Conservation (phyloP, 1,140 invertebrate genomes). For the Galleria mellonella region DNA sequence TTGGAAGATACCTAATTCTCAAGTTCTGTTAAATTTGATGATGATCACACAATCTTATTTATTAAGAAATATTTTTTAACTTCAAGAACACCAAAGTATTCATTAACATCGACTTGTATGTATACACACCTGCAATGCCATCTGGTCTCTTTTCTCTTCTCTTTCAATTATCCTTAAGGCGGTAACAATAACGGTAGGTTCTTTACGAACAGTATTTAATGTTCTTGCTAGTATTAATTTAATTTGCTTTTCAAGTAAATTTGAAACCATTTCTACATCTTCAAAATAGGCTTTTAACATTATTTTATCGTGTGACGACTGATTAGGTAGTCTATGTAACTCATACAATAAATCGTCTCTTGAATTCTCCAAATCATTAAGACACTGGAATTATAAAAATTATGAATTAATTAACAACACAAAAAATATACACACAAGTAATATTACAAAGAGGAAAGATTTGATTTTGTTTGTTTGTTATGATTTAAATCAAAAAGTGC, state of each 20-base stretch:
- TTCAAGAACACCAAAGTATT: too few relatives aligned
- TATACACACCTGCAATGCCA: constrained; percentile 78
- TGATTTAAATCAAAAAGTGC: too few relatives aligned
- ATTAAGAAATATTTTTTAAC: too few relatives aligned
- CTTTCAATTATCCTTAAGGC: constrained; percentile 96
- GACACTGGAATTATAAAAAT: constrained; percentile 74
- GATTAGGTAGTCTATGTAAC: constrained; percentile 94
- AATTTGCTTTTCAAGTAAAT: constrained; percentile 93
- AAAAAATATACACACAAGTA: not conserved
- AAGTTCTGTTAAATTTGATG: too few relatives aligned
- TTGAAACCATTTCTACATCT: constrained; percentile 93
- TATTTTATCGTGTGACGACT: constrained; percentile 91
- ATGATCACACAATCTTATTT: too few relatives aligned
- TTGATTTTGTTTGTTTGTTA: too few relatives aligned
- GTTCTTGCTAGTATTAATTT: constrained; percentile 92
- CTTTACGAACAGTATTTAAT: constrained; percentile 94
- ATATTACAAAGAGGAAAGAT: too few relatives aligned
- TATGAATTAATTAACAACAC: not conserved
- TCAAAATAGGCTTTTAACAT: constrained; percentile 97
- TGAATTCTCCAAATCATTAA: constrained; percentile 97
- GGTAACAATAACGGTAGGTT: constrained; percentile 97
- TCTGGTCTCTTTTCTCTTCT: constrained; percentile 93
- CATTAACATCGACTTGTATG: too few relatives aligned
- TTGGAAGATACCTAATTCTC: too few relatives aligned
- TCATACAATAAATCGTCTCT: constrained; percentile 96